These are phyloP conservation scores for Nyctereutes procyonoides DNA, from an alignment of 2,113 vertebrate species.

Conservation along the genomic window DNA sequence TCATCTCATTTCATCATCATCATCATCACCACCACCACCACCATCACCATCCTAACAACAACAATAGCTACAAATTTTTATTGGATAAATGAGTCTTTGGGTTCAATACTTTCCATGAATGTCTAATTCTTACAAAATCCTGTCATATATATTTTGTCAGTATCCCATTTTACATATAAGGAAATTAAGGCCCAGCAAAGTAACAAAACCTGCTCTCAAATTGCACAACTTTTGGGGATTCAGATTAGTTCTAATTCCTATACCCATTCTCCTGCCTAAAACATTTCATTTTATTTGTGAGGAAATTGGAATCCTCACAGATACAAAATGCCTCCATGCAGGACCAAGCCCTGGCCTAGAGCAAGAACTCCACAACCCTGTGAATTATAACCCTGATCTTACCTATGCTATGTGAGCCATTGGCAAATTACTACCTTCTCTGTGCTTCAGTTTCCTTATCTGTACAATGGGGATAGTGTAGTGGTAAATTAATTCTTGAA, in stretches of 20 bases:
- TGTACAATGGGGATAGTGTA: not conserved
- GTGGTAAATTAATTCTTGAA: not conserved
- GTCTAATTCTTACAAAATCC: slow-evolving; percentile 4
- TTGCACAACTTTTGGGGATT: not conserved
- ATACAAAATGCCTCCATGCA: not conserved
- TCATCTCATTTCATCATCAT: slow-evolving; percentile 7
- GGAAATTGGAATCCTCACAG: not conserved
- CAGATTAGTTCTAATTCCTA: not conserved
- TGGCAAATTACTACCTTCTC: not conserved
- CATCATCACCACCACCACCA: not conserved
- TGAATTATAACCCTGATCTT: not conserved
- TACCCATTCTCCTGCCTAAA: not conserved
- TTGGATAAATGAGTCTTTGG: not conserved
- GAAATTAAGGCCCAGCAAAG: not conserved
- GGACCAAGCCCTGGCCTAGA: not conserved
- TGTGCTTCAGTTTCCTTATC: not conserved
- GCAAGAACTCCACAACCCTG: not conserved
- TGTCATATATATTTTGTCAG: not conserved
- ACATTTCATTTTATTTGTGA: not conserved
- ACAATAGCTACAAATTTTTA: not conserved
- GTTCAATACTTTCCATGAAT: not conserved
- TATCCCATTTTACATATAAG: not conserved
- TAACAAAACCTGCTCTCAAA: not conserved
- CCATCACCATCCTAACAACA: not conserved
- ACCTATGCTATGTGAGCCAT: not conserved